A percentile compares a stretch with the other conserved stretches of the same genome.
These are phyloP conservation scores for Aphyosemion australe DNA, from an alignment of 2,113 vertebrate genomes.

Conservation along the genomic window DNA sequence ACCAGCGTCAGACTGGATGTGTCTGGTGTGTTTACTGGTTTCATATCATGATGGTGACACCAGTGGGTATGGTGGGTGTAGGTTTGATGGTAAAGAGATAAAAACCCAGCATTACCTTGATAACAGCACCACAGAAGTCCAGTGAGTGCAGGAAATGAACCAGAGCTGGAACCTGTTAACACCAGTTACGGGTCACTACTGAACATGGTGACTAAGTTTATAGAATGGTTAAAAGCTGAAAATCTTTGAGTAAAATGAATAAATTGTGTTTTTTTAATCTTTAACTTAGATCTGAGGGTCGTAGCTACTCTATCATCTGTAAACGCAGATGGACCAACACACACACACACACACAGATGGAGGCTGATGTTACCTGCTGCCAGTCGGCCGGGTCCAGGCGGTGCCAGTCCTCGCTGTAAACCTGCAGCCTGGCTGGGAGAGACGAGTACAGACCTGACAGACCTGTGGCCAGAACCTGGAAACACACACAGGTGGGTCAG, in stretches of 20 bases:
- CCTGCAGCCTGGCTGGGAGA: slow-evolving; percentile 89
- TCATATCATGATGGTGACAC: too few species aligned
- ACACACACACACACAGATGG: neutral
- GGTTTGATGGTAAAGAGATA: too few species aligned
- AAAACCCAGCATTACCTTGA: slow-evolving; percentile 79
- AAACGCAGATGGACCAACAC: too few species aligned
- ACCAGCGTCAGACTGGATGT: neutral
- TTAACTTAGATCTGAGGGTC: too few species aligned
- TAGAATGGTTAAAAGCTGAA: too few species aligned
- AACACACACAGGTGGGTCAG: slow-evolving; percentile 5
- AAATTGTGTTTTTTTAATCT: too few species aligned
- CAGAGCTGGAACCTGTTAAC: slow-evolving; percentile 83
- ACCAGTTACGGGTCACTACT: neutral
- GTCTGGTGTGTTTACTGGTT: too few species aligned
- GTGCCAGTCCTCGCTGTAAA: slow-evolving; percentile 92
- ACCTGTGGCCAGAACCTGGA: slow-evolving; percentile 94
- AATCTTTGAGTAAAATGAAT: too few species aligned
- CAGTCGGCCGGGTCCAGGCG: slow-evolving; percentile 88
- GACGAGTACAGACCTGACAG: slow-evolving; percentile 95
- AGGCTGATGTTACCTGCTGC: slow-evolving; percentile 72
- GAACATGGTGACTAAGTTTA: too few species aligned
- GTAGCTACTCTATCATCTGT: too few species aligned
- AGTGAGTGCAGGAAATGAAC: slow-evolving; percentile 95
- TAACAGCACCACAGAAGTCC: slow-evolving; percentile 93
- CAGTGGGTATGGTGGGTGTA: too few species aligned